Evolutionary conservation across 2,797 vertebrate genomes (phyloP).

Genomic region (Orestias chungarensis): DNA sequence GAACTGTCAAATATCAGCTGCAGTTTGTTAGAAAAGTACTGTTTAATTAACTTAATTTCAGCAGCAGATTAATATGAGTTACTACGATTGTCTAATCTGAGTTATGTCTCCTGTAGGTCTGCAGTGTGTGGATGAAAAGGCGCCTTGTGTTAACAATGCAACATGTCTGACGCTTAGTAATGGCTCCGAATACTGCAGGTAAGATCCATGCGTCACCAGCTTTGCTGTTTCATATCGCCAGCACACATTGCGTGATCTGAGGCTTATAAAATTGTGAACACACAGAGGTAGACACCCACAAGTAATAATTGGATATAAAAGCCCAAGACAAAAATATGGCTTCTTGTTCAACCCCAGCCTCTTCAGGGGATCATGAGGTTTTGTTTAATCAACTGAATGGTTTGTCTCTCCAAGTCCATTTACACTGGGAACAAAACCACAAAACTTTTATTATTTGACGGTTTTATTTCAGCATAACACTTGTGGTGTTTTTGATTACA

Average conservation of each 20-base stretch:
- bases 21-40: background rate
- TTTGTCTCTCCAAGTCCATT: slow-evolving; percentile 66
- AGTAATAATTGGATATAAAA: slow-evolving; percentile 45
- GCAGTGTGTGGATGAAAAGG: slow-evolving; percentile 87
- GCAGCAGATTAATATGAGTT: background rate
- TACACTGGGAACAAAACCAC: slow-evolving; percentile 71
- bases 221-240: slow-evolving; percentile 1
- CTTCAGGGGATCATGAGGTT: slow-evolving; percentile 61
- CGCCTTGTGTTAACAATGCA: slow-evolving; percentile 90
- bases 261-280: slow-evolving; percentile 7
- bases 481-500: slow-evolving; percentile 30
- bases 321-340: slow-evolving; percentile 34
- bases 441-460: slow-evolving; percentile 63
- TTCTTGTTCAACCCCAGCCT: slow-evolving; percentile 51
- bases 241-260: slow-evolving; percentile 5
- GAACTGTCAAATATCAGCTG: background rate
- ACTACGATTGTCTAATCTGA: slow-evolving; percentile 29
- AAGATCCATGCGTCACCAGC: slow-evolving; percentile 62
- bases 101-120: slow-evolving; percentile 83
- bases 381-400: slow-evolving; percentile 59
- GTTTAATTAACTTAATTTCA: background rate
- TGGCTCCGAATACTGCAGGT: slow-evolving; percentile 93
- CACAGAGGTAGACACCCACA: background rate
- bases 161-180: slow-evolving; percentile 86
- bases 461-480: slow-evolving; percentile 55